Evolutionary conservation across 2,113 vertebrate species (phyloP).

Genomic region (Gambusia affinis): DNA sequence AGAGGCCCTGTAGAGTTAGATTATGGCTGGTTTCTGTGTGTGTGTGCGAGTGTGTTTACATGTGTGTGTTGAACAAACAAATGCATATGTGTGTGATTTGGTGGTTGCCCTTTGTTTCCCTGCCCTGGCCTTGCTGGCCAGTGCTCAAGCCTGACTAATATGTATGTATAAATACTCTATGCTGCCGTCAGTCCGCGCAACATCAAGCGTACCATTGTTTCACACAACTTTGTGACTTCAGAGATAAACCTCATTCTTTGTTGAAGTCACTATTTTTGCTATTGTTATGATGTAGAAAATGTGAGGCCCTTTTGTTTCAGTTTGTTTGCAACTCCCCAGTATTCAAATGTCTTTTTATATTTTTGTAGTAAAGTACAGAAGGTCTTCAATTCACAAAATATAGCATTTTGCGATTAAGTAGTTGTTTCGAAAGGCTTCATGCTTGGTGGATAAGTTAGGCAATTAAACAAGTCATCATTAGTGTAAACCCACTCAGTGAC

Average conservation of each 20-base stretch:
- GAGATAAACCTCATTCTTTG: conserved; percentile 65
- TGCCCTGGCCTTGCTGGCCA: conserved; percentile 67
- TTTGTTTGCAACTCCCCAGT: conserved; percentile 19
- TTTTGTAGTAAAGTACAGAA: conserved; percentile 18
- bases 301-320: conserved; percentile 20
- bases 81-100: conserved; percentile 58
- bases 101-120: conserved; percentile 73
- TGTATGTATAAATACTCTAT: conserved; percentile 77
- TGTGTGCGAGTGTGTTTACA: conserved; percentile 30
- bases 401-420: neutral
- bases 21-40: conserved; percentile 28
- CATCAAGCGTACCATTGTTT: conserved; percentile 76
- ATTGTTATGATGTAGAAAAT: conserved; percentile 40
- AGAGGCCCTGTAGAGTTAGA: conserved; percentile 69
- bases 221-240: conserved; percentile 64
- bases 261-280: conserved; percentile 39
- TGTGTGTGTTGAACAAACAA: conserved; percentile 12
- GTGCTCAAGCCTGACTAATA: conserved; percentile 71
- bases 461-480: no score
- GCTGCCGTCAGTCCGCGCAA: conserved; percentile 60
- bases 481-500: no score
- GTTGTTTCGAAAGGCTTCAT: neutral
- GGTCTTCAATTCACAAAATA: conserved; percentile 2
- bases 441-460: no score
- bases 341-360: conserved; percentile 15